A percentile compares a stretch with the other conserved stretches of the same genome.
These are phyloP conservation scores for Clitarchus hookeri DNA, from an alignment of 2,888 invertebrate species.

Conservation along the genomic window DNA sequence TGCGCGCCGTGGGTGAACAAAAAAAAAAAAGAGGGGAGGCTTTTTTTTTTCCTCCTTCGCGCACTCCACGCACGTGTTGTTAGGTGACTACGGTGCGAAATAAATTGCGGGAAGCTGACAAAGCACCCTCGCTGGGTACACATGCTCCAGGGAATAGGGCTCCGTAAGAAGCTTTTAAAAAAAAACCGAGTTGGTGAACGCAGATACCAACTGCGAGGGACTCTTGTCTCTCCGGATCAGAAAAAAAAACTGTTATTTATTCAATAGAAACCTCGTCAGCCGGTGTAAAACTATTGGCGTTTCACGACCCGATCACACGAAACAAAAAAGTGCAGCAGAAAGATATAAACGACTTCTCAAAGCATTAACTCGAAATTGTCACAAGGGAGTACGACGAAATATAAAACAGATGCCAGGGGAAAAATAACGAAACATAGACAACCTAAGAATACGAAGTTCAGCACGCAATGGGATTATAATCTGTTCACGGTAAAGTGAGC, in stretches of 20 bases:
- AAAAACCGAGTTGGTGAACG: no score
- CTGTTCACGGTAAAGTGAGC: no score
- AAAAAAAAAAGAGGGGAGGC: not conserved
- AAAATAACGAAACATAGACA: no score
- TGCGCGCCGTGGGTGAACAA: not conserved
- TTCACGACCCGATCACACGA: no score
- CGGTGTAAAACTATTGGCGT: not conserved
- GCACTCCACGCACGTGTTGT: not conserved
- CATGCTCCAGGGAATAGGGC: not conserved
- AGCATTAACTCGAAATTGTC: no score
- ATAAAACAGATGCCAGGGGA: no score
- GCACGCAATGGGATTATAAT: no score
- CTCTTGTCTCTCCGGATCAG: not conserved
- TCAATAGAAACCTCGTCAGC: not conserved
- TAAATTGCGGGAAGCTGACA: conserved; percentile 6
- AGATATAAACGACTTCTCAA: no score
- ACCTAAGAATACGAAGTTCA: no score
- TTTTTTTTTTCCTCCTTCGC: not conserved
- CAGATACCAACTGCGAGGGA: not conserved
- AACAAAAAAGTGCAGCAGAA: no score
- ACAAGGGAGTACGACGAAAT: no score
- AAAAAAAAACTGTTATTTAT: not conserved
- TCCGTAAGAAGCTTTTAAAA: not conserved
- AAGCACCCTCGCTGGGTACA: not conserved
- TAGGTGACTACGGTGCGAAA: not conserved